Base-by-base conservation (phyloP, 2,113 vertebrate species). In the Mesoclemmys tuberculata region DNA sequence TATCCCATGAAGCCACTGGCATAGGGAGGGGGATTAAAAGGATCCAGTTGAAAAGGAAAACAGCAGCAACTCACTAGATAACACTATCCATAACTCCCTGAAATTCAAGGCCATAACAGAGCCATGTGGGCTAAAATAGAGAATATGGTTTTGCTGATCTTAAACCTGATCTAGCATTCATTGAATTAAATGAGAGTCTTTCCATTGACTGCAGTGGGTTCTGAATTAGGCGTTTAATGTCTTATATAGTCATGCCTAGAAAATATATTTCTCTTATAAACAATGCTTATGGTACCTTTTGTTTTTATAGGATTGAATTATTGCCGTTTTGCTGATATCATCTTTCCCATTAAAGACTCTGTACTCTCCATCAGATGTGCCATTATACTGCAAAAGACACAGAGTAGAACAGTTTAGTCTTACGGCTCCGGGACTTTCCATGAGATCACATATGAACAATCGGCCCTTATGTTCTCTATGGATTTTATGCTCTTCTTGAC, bases 341-440 rank as follows among this genome's bases (percentile, higher is more conserved):
- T 98, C 98, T 95, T 98, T 98, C 14, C 99, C 99, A 41, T 85
- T 99, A 96, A 95, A 98, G 52, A 99, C 96, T 24, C 29, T 98
- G 97, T 99, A 99, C 88, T 90, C 51, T 52, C 99, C 99, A 56
- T 99, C 99, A 0, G 0, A 89, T 41, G 99, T 99, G 38, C 91
- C 96, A n/a, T 99, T 99, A 96, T 99, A 99, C 99, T 99, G 82
- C 44, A 98, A 95, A 80, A 94, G 93, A 96, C 5, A 92, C 18
- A 91, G 80, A 46, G 54, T 96, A n/a, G 52, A 95, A 80, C 24
- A 64, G 86, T 92, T 90, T 93, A 96, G 49, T 51, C 78, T 38
- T 48, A 52, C 2, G n/a, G 35, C 90, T 74, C 8, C 8, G 83
- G 22, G 46, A 14, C 14, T 77, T 77, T 27, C 38, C 44, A 8